Base-by-base conservation (phyloP, 2,113 vertebrate species). In the Chaetops frenatus region DNA sequence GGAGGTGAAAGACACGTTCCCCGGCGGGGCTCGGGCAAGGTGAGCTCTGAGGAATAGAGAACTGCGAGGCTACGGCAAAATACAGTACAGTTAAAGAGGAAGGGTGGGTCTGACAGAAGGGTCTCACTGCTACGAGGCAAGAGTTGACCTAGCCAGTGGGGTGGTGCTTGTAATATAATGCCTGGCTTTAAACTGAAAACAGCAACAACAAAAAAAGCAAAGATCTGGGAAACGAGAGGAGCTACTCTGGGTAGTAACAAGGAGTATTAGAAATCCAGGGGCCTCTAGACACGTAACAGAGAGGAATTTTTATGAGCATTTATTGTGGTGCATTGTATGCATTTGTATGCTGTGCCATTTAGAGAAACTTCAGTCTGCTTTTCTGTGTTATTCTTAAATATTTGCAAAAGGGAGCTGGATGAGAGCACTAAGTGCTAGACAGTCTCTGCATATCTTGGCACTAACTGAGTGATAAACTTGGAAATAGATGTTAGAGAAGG, bases 21-120 rank as follows among this genome's bases (percentile, higher is more conserved):
- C 97, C 99, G 98, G 96, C 98, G 99, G 98, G 98, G 98, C 97
- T 98, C 97, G 17, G 96, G 98, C 98, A 99, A 99, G 99, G 99
- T 99, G 99, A 98, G 98, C 98, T 96, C 97, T 79, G 97, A 98
- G 98, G 98, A 98, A 77, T 98, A 96, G 92, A 91, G 90, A 96
- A 94, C 95, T 87, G 96, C 96, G 31, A 96, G 96, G 94, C 92
- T 86, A 35, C 79, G 33, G 86, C 74, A 84, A 51, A 73, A 71
- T 45, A 60, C 84, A 92, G 85, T 95, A 92, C 94, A 90, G 4
- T 76, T 79, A 66, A 86, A 38, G 12, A 92, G 96, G 78, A 82
- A 87, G 95, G 95, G 97, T 79, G 95, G 95, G 94, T 86, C 80
- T 88, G 33, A 57, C 69, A 83, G 42, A n/a, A 72, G 86, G 91